Conservation (phyloP, 1,140 invertebrate genomes). For the Metaphire vulgaris region DNA sequence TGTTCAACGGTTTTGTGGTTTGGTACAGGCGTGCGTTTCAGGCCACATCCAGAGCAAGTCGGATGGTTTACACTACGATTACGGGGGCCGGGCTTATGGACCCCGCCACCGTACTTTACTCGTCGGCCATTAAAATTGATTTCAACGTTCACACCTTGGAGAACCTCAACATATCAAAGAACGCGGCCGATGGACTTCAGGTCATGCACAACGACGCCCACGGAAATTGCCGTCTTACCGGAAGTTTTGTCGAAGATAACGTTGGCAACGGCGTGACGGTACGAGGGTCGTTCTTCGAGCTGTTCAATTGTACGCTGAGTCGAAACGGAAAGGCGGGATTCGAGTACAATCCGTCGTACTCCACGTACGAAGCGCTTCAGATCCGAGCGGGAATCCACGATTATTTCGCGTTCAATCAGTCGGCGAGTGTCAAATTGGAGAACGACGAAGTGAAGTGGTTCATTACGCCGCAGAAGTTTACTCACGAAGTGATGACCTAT, state of each 20-base stretch:
- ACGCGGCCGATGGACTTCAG: conserved; percentile 64
- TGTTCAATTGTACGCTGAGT: conserved; percentile 37
- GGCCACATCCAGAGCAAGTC: conserved; percentile 34
- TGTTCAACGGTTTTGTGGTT: too few relatives aligned
- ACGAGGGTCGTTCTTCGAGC: conserved; percentile 37
- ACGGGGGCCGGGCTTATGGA: conserved; percentile 77
- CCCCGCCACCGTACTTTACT: conserved; percentile 80
- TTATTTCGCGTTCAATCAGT: conserved; percentile 13
- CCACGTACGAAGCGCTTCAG: conserved; percentile 54
- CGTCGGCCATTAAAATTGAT: conserved; percentile 87
- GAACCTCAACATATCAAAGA: conserved; percentile 57
- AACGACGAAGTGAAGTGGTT: conserved; percentile 17
- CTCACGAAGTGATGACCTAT: neutral
- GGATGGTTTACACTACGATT: conserved; percentile 39
- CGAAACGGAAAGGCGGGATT: conserved; percentile 80
- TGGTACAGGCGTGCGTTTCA: conserved; percentile 44
- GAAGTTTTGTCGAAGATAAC: conserved; percentile 35
- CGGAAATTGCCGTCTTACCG: conserved; percentile 2
- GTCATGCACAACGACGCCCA: conserved; percentile 73
- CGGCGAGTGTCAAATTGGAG: neutral
- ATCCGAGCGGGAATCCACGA: conserved; percentile 25
- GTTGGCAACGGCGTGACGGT: conserved; percentile 44
- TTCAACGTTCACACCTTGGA: conserved; percentile 85
- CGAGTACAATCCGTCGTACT: conserved; percentile 81
- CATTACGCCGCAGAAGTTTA: neutral